A percentile compares a stretch with the other conserved stretches of the same genome.
Evolutionary conservation across 2,888 invertebrate species (phyloP).

Genomic region (Epinotia brunnichana): DNA sequence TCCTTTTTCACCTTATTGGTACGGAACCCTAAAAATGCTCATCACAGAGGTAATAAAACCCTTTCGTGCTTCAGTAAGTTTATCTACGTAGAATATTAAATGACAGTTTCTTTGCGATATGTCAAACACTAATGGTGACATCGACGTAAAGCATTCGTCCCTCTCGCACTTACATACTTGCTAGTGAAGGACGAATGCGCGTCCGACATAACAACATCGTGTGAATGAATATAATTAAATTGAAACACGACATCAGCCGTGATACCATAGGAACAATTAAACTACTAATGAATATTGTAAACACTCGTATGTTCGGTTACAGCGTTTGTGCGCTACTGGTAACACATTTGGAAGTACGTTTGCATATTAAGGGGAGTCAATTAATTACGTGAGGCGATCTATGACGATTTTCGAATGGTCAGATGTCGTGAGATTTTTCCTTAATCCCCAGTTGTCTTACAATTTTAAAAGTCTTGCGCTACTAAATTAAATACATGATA

Average conservation of each 20-base stretch:
- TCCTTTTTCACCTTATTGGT: too few species aligned
- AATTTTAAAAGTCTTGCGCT: too few species aligned
- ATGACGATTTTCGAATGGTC: too few species aligned
- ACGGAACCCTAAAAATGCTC: too few species aligned
- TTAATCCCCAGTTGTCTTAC: too few species aligned
- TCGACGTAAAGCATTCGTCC: background rate
- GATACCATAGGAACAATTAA: background rate
- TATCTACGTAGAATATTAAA: background rate
- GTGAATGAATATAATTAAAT: conserved; percentile 23
- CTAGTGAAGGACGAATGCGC: background rate
- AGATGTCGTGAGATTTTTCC: too few species aligned
- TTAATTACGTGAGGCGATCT: too few species aligned
- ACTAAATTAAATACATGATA: too few species aligned
- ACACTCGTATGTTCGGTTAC: background rate
- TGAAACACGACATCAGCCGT: conserved; percentile 14
- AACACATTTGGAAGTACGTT: background rate
- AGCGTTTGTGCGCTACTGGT: background rate
- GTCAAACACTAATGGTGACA: background rate
- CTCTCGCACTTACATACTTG: background rate
- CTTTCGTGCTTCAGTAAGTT: background rate
- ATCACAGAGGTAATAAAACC: background rate
- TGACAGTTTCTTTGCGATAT: background rate
- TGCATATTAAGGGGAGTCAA: background rate
- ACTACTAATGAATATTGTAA: conserved; percentile 12
- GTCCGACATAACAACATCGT: conserved; percentile 2